Evolutionary conservation across 2,888 invertebrate species (phyloP).

Genomic region (Drosophila emarginata): DNA sequence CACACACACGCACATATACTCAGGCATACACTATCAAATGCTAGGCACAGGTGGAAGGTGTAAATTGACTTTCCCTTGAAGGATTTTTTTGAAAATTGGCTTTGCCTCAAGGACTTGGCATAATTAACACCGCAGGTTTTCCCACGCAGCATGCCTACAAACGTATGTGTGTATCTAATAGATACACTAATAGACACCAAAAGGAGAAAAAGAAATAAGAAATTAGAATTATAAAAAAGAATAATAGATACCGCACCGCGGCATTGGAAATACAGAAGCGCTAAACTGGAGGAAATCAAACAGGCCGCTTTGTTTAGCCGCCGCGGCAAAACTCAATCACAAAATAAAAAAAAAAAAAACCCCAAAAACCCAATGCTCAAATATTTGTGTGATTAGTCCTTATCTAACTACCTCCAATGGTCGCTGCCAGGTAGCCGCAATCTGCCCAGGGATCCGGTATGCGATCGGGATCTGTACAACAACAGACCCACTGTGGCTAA

Average conservation of each 20-base stretch:
- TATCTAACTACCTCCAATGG: conserved; percentile 59
- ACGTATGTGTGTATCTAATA: conserved; percentile 54
- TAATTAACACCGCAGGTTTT: conserved; percentile 78
- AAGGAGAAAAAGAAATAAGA: conserved; percentile 57
- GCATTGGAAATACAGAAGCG: conserved; percentile 76
- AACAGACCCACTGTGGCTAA: conserved; percentile 68
- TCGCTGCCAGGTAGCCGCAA: conserved; percentile 42
- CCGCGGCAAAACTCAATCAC: conserved; percentile 63
- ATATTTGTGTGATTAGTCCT: conserved; percentile 81
- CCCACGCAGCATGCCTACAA: conserved; percentile 67
- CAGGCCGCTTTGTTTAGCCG: conserved; percentile 53
- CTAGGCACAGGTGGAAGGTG: conserved; percentile 71
- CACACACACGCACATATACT: conserved; percentile 31
- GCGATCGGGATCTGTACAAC: conserved; percentile 10
- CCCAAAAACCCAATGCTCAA: conserved; percentile 66
- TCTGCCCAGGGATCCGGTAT: conserved; percentile 27
- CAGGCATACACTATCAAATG: neutral
- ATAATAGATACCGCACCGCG: conserved; percentile 18
- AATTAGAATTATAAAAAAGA: conserved; percentile 56
- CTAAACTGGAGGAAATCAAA: conserved; percentile 73
- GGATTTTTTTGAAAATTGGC: conserved; percentile 50
- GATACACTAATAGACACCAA: conserved; percentile 60
- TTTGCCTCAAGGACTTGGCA: conserved; percentile 50
- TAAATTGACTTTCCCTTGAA: conserved; percentile 54
- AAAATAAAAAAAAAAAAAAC: conserved; percentile 30